phyloP scores from a whole-genome alignment of 2,797 vertebrate genomes.

The Semaprochilodus insignis region DNA sequence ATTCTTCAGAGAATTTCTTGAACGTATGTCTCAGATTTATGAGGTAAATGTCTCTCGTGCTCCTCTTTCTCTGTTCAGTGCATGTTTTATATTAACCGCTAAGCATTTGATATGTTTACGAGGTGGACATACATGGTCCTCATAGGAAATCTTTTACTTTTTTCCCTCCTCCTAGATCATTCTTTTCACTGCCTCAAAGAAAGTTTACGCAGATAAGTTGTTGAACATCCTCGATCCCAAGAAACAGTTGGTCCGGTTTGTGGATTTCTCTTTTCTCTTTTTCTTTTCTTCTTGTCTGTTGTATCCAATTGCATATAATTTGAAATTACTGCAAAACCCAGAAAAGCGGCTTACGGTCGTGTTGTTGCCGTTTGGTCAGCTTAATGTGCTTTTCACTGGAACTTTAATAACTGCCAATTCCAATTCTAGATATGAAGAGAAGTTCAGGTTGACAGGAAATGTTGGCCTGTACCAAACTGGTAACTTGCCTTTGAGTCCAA shows the following conservation, averaged over 20 bases:
- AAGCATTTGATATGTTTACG: not conserved
- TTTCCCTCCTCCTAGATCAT: constrained; percentile 83
- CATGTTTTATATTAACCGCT: not conserved
- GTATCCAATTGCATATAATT: too few species aligned
- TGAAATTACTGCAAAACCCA: too few species aligned
- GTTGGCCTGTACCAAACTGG: too few species aligned
- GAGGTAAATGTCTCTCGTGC: constrained; percentile 82
- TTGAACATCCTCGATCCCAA: constrained; percentile 98
- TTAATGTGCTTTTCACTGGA: too few species aligned
- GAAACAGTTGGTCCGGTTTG: constrained; percentile 96
- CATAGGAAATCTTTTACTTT: not conserved
- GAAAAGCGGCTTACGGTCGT: too few species aligned
- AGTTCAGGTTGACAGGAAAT: too few species aligned
- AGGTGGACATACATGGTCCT: not conserved
- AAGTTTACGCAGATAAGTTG: constrained; percentile 98
- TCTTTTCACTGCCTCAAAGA: constrained; percentile 98
- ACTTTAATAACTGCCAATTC: too few species aligned
- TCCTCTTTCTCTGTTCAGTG: not conserved
- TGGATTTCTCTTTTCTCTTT: not conserved
- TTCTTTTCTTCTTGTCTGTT: constrained; percentile 22
- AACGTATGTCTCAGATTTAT: constrained; percentile 98
- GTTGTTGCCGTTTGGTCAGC: too few species aligned
- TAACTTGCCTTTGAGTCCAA: too few species aligned
- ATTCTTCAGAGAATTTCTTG: constrained; percentile 98
- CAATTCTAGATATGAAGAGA: too few species aligned